Conservation (phyloP, 2,797 vertebrate species). For the Acestrorhynchus altus region DNA sequence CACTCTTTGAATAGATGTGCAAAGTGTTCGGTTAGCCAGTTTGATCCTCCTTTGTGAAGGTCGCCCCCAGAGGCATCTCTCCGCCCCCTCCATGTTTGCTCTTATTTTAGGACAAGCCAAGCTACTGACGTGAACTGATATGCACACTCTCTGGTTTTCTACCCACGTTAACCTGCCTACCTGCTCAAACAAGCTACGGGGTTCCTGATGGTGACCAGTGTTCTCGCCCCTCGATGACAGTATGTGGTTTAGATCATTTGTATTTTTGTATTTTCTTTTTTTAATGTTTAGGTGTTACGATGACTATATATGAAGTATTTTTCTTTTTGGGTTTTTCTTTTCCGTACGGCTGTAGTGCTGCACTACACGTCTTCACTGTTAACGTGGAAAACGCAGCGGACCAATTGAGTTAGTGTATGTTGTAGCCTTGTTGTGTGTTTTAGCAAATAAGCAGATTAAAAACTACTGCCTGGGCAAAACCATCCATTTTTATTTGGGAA, state of each 20-base stretch:
- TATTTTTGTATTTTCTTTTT: conserved; percentile 20
- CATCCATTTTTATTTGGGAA: not conserved
- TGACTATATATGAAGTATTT: not conserved
- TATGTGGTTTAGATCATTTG: not conserved
- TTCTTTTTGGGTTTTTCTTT: not conserved
- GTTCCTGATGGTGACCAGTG: not conserved
- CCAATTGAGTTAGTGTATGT: conserved; percentile 34
- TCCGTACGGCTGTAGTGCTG: conserved; percentile 2
- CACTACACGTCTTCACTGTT: not conserved
- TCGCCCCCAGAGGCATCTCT: conserved; percentile 6
- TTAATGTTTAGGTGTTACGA: conserved; percentile 13
- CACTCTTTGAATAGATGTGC: not conserved
- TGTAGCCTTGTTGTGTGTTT: conserved; percentile 27
- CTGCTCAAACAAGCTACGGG: not conserved
- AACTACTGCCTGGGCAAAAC: conserved; percentile 11
- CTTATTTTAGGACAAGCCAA: conserved; percentile 30
- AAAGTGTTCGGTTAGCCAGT: not conserved
- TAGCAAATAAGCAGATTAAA: conserved; percentile 5
- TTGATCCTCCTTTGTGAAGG: not conserved
- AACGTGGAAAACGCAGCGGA: conserved; percentile 26
- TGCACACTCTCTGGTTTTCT: not conserved
- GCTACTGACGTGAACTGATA: conserved; percentile 6
- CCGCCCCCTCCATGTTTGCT: not conserved
- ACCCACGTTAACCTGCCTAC: not conserved
- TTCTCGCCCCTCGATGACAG: not conserved